A percentile compares a stretch with the other conserved stretches of the same genome.
These are phyloP conservation scores for Dicentrarchus labrax DNA, from an alignment of 2,113 vertebrate species.

Conservation along the genomic window DNA sequence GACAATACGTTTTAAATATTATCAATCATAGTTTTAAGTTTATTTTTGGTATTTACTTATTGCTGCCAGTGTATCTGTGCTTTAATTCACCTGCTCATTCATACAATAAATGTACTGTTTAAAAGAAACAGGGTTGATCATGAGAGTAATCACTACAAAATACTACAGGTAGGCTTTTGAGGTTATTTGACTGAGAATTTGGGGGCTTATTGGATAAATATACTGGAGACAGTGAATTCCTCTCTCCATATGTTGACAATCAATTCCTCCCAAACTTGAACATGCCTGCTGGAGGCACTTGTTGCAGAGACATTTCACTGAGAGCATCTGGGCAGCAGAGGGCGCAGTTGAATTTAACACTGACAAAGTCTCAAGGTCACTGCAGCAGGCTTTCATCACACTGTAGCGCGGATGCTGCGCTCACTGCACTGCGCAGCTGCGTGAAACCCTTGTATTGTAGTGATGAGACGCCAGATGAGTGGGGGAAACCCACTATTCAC, in stretches of 20 bases:
- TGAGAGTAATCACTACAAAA: neutral
- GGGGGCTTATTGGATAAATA: neutral
- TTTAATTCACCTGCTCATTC: neutral
- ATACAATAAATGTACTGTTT: neutral
- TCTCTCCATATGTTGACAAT: neutral
- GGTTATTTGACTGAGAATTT: neutral
- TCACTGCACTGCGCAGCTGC: constrained; percentile 52
- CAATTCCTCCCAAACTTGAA: neutral
- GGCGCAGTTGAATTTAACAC: constrained; percentile 61
- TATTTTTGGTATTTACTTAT: neutral
- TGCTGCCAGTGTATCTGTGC: neutral
- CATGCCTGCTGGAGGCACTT: neutral
- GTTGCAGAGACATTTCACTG: constrained; percentile 3
- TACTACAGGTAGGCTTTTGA: neutral
- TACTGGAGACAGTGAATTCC: constrained; percentile 6
- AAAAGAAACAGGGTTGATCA: neutral
- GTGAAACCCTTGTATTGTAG: neutral
- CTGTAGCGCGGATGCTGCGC: constrained; percentile 38
- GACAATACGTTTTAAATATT: neutral
- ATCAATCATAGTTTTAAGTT: neutral
- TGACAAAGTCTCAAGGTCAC: constrained; percentile 72
- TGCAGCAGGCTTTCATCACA: constrained; percentile 60
- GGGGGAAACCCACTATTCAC: constrained; percentile 27
- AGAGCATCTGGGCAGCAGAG: constrained; percentile 67
- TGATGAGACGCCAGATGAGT: constrained; percentile 6